A percentile compares a stretch with the other conserved stretches of the same genome.
phyloP scores from a whole-genome alignment of 2,113 vertebrate genomes.

The Corapipo altera region DNA sequence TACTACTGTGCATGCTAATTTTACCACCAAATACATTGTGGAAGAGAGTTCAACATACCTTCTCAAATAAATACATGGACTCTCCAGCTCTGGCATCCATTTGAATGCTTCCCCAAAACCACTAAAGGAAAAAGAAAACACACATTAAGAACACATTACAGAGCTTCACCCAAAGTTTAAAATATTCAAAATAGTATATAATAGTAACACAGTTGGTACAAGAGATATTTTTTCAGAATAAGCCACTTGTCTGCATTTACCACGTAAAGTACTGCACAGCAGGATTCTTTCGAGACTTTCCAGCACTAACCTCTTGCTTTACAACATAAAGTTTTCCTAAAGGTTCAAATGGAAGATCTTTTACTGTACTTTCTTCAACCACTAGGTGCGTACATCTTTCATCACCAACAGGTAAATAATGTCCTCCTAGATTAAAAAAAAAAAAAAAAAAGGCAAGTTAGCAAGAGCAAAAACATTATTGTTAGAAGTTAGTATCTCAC shows the following conservation, averaged over 20 bases:
- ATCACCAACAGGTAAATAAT: constrained; percentile 82
- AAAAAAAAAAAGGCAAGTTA: neutral
- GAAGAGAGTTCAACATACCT: constrained; percentile 73
- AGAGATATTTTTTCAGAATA: neutral
- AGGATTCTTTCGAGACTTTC: neutral
- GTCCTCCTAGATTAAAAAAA: constrained; percentile 78
- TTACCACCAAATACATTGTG: neutral
- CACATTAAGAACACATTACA: neutral
- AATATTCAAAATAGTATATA: neutral
- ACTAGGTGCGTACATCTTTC: constrained; percentile 93
- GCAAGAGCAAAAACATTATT: neutral
- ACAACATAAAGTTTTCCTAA: constrained; percentile 90
- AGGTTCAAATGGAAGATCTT: constrained; percentile 88
- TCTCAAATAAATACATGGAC: constrained; percentile 96
- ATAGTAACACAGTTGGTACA: neutral
- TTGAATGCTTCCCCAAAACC: constrained; percentile 99
- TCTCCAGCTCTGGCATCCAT: constrained; percentile 98
- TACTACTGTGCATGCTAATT: neutral
- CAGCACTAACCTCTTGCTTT: constrained; percentile 90
- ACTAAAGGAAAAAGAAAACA: constrained; percentile 71
- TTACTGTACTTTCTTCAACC: constrained; percentile 92
- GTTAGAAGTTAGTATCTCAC: neutral
- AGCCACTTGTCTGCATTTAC: neutral
- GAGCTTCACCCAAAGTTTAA: neutral
- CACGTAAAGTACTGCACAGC: neutral